Evolutionary conservation across 2,888 invertebrate genomes (phyloP), one percentile per base, ranked within the genome.

Genomic region (Xylota segnis): DNA sequence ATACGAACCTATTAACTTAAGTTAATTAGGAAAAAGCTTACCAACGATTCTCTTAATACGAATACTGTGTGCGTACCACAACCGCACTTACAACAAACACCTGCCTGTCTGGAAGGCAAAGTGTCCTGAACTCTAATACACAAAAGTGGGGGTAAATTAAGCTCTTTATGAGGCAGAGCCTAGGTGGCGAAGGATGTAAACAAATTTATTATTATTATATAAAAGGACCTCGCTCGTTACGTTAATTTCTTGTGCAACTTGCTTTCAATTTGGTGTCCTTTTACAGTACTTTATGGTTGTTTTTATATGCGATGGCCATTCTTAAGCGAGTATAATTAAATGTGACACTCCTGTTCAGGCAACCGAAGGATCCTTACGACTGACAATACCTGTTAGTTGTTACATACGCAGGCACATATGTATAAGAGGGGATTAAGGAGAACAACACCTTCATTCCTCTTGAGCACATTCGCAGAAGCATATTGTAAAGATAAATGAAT

Each of bases 181-280:
- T 61, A 52, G 23, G 61, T 50, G 45, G 61, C 27, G 63, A 74
- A 58, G 50, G 71, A 70, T 54, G 68, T 58, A 74, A 79, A 83
- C 74, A 68, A 79, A 74, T 79, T 79, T 83, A 83, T 83, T 83
- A 63, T 83, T 83, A 74, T 79, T 83, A 74, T 70, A 63, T 79
- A 66, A 83, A 83, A 83, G 68, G 83, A 83, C 79, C 68, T 78
- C 47, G 68, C 79, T 83, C 83, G 74, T 83, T 83, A 68, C 79
- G 83, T 79, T 83, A 83, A 83, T 83, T 83, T 83, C 79, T 79
- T 83, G 74, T 74, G 83, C 68, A 58, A 79, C 56, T 78, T 83
- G 66, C 83, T 83, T 79, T 83, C 79, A 83, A 79, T 79, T 83
- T 74, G 66, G 74, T 83, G 83, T 79, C 74, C 78, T 83, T 83